Conservation (phyloP, 2,797 vertebrate genomes). For the Pagetopsis macropterus region DNA sequence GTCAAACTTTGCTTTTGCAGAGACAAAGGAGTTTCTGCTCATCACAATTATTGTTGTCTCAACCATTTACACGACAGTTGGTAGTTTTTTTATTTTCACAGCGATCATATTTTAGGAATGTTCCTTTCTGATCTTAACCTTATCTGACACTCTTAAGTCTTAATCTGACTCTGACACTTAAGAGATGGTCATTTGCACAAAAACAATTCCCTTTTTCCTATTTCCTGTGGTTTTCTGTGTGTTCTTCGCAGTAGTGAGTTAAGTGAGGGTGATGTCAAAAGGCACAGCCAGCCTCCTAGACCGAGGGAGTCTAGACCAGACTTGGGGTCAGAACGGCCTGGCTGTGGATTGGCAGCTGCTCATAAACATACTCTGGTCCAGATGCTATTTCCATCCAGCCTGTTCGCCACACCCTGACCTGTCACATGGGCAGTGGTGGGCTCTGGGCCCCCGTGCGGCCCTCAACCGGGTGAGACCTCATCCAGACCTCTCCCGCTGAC, state of each 20-base stretch:
- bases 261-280: conserved; percentile 57
- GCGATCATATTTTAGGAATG: conserved; percentile 27
- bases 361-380: conserved; percentile 73
- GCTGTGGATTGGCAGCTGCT: conserved; percentile 77
- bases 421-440: conserved; percentile 71
- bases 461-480: conserved; percentile 41
- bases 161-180: conserved; percentile 30
- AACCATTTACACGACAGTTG: conserved; percentile 6
- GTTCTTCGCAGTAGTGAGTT: conserved; percentile 52
- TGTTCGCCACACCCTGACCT: conserved; percentile 81
- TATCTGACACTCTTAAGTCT: conserved; percentile 24
- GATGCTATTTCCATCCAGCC: conserved; percentile 80
- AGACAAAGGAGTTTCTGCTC: conserved; percentile 50
- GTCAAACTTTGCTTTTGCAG: conserved; percentile 45
- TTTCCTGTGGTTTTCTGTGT: conserved; percentile 42
- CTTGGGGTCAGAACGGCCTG: conserved; percentile 69
- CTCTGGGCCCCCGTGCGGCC: conserved; percentile 53
- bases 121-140: conserved; percentile 20
- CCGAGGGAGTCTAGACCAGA: conserved; percentile 75
- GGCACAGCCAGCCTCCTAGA: conserved; percentile 57
- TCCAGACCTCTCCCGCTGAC: conserved; percentile 51
- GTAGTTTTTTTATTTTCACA: conserved; percentile 38
- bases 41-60: conserved; percentile 29
- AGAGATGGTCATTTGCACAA: conserved; percentile 36
- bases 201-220: conserved; percentile 34